Conservation (phyloP, 2,888 invertebrate species). For the Trachelus troglodyta region DNA sequence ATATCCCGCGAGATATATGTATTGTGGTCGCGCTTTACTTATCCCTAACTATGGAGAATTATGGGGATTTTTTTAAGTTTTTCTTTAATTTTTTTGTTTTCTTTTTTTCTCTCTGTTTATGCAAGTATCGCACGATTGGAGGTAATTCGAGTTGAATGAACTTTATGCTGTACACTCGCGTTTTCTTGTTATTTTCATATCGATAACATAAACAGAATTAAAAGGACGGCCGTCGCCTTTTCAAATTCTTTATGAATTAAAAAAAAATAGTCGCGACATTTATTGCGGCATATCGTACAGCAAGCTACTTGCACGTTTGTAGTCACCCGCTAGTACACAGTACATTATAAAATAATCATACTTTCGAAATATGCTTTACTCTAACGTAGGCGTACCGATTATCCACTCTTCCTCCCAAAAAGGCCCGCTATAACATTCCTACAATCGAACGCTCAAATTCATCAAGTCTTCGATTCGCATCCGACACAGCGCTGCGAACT, state of each 20-base stretch:
- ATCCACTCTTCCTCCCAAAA: constrained; percentile 5
- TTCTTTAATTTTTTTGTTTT: not conserved
- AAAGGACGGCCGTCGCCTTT: not conserved
- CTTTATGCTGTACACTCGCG: not conserved
- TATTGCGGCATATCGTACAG: not conserved
- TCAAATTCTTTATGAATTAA: not conserved
- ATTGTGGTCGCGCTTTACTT: not conserved
- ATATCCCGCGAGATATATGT: not conserved
- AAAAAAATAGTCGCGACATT: not conserved
- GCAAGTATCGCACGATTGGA: not conserved
- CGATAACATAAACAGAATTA: not conserved
- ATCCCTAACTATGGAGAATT: not conserved
- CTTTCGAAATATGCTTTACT: not conserved
- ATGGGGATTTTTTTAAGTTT: not conserved
- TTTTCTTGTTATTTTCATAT: not conserved
- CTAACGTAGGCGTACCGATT: not conserved
- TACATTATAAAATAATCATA: not conserved
- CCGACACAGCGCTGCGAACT: constrained; percentile 5
- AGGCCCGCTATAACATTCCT: not conserved
- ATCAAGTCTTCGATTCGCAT: constrained; percentile 9
- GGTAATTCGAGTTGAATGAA: not conserved
- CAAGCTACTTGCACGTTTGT: not conserved
- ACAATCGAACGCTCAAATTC: not conserved
- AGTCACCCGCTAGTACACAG: not conserved
- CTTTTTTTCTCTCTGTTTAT: not conserved